Evolutionary conservation across 2,797 vertebrate genomes (phyloP).

Genomic region (Clarias platycephalus): DNA sequence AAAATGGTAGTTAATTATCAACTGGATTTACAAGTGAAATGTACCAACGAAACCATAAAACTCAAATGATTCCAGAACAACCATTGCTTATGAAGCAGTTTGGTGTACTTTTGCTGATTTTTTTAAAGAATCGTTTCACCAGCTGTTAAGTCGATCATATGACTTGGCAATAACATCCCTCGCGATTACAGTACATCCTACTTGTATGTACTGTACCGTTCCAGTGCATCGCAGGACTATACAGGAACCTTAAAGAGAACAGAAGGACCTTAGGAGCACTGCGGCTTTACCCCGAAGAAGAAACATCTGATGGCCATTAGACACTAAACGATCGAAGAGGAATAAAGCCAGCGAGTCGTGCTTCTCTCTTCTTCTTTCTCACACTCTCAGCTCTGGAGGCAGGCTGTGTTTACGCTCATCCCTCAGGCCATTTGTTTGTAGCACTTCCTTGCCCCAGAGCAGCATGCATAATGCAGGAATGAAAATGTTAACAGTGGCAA

Average conservation of each 20-base stretch:
- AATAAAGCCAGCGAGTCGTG: conserved; percentile 20
- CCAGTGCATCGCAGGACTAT: background rate
- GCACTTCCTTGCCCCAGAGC: conserved; percentile 77
- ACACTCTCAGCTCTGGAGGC: conserved; percentile 69
- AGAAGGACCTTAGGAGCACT: background rate
- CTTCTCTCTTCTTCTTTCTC: conserved; percentile 48
- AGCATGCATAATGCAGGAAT: conserved; percentile 81
- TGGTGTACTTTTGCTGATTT: background rate
- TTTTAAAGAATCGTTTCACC: conserved; percentile 2
- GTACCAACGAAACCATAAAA: conserved; percentile 77
- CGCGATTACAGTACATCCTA: background rate
- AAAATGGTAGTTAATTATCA: conserved; percentile 54
- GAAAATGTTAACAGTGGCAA: conserved; percentile 87
- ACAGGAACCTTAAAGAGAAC: background rate
- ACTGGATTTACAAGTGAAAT: conserved; percentile 63
- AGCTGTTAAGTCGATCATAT: background rate
- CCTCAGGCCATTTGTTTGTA: conserved; percentile 81
- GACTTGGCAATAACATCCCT: background rate
- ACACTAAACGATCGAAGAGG: conserved; percentile 16
- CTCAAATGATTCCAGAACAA: conserved; percentile 70
- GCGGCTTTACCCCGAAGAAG: background rate
- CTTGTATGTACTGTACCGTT: background rate
- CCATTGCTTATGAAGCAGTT: conserved; percentile 55
- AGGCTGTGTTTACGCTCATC: conserved; percentile 74
- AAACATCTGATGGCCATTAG: conserved; percentile 4